These are phyloP conservation scores for Selenia dentaria DNA, from an alignment of 2,888 invertebrate species.

Conservation along the genomic window DNA sequence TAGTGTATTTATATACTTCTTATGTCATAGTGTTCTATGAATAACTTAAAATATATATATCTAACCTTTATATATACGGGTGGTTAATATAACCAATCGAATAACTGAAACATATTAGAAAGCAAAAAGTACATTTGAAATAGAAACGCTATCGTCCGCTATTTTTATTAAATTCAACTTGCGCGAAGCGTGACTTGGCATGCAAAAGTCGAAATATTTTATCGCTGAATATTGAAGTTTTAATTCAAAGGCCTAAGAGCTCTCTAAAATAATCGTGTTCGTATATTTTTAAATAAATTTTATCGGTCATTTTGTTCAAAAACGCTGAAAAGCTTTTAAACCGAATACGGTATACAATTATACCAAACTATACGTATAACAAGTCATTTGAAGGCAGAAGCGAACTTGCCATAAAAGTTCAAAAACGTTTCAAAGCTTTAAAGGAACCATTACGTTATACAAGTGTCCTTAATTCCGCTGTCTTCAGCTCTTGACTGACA, in stretches of 20 bases:
- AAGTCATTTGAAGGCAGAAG: too few species aligned
- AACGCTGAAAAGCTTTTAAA: constrained; percentile 43
- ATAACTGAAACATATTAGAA: too few species aligned
- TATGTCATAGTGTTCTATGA: too few species aligned
- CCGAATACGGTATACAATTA: constrained; percentile 15
- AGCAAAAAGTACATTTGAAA: constrained; percentile 1
- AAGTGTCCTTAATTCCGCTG: constrained; percentile 2
- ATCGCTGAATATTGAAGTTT: constrained; percentile 24
- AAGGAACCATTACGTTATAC: not conserved
- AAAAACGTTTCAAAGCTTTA: not conserved
- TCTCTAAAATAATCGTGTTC: constrained; percentile 19
- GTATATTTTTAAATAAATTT: constrained; percentile 21
- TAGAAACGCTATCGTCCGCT: constrained; percentile 36
- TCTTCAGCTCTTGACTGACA: constrained; percentile 4
- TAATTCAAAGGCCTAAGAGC: constrained; percentile 27
- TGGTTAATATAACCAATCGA: too few species aligned
- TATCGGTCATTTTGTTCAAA: constrained; percentile 29
- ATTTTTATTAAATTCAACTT: constrained; percentile 40
- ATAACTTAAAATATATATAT: too few species aligned
- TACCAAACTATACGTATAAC: too few species aligned
- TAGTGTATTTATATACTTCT: too few species aligned
- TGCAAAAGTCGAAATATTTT: constrained; percentile 34
- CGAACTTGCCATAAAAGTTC: not conserved
- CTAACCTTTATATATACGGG: too few species aligned
- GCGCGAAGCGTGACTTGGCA: constrained; percentile 40